Percentiles rank a stretch among this genome's conserved stretches.
Evolutionary conservation across 2,888 invertebrate genomes (phyloP).

Genomic region (Eutolmus rufibarbis): DNA sequence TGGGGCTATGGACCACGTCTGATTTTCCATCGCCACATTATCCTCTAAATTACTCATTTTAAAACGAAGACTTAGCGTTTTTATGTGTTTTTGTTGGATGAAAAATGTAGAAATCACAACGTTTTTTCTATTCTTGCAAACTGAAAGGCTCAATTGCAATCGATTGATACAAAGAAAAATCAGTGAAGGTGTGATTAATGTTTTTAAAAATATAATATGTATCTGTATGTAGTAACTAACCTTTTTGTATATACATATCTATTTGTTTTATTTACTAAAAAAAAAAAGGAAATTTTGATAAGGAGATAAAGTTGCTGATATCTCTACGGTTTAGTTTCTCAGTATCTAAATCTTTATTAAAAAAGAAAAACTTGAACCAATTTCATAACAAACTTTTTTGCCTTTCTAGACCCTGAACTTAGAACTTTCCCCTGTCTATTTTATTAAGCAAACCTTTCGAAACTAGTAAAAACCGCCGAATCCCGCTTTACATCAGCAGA

Average conservation of each 20-base stretch:
- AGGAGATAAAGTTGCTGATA: too few species aligned
- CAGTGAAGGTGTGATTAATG: neutral
- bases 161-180: neutral
- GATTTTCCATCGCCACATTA: neutral
- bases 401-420: neutral
- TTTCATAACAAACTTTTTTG: neutral
- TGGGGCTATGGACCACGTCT: neutral
- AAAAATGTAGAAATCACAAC: too few species aligned
- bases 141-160: neutral
- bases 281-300: too few species aligned
- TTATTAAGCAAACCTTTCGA: neutral
- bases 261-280: too few species aligned
- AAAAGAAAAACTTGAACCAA: too few species aligned
- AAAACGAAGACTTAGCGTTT: too few species aligned
- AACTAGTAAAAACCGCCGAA: neutral
- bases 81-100: too few species aligned
- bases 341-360: too few species aligned
- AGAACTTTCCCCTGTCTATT: neutral
- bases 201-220: neutral
- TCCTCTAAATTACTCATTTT: neutral
- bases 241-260: too few species aligned
- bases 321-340: too few species aligned
- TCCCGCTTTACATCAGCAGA: neutral
- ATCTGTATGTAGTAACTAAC: too few species aligned
- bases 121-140: neutral